Base-by-base conservation (phyloP, 1,140 invertebrate genomes). In the Drosophila lacteicornis region DNA sequence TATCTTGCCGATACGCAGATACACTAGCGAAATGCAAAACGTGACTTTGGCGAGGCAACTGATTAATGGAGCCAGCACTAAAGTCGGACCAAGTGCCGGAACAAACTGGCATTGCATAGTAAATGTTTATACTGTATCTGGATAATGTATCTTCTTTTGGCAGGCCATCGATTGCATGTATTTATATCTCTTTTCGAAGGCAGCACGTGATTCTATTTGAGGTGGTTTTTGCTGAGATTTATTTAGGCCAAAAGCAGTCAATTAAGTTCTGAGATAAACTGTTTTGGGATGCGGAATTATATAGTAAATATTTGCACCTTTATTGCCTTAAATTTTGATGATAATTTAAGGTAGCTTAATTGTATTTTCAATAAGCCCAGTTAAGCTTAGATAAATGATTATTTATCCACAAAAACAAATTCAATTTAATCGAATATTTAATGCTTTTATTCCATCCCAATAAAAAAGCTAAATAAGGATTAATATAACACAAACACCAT, bases 11-110 rank as follows among this genome's bases (percentile, higher is more conserved):
- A 75, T 58, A 46, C 30, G 30, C 43, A 50, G 27, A 45, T 33
- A 42, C 40, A 45, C 40, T 33, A 36, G 36, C 62, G 46, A 80
- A 75, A 80, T 88, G 77, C 74, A 84, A 87, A 87, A 87, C 84
- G 84, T 88, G 84, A 87, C 84, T 84, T 65, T 70, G 80, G 55
- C 77, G 36, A 67, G 62, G 67, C 50, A 36, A 51, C 80, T 87
- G 84, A 87, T 87, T 83, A 87, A 82, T 82, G 76, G 53, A 33
- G 55, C 65, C 60, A 19, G 55, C 67, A 12, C 33, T 36, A 36
- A 12, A 36, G 46, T 30, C 50, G 36, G 17, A 53, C 70, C 53
- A 46, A 65, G 40, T 78, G 83, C 77, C 80, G 77, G 80, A 88
- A 88, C 61, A 55, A 77, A 30, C 56, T 61, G 49, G 13, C 25